phyloP scores from a whole-genome alignment of 2,888 invertebrate genomes.

The Drepanosiphum platanoidis region DNA sequence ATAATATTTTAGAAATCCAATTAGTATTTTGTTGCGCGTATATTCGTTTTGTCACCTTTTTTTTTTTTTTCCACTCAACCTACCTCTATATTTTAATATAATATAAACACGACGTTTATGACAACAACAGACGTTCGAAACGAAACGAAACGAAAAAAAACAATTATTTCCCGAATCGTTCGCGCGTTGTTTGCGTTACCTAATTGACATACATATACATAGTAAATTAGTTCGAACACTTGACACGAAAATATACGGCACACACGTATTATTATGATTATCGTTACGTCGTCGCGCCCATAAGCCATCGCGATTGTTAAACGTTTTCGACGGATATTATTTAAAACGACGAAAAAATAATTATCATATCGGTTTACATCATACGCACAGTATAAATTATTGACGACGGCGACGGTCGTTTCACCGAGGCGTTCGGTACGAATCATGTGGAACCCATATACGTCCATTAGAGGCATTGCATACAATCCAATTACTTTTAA shows the following conservation, averaged over 20 bases:
- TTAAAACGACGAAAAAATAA: background rate
- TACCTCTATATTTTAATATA: background rate
- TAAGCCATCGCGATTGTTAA: background rate
- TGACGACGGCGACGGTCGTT: too few species aligned
- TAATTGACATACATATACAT: background rate
- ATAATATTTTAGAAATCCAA: background rate
- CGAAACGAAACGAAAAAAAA: too few species aligned
- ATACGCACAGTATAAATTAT: too few species aligned
- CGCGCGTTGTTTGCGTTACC: background rate
- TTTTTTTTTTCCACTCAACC: background rate
- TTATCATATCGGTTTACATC: too few species aligned
- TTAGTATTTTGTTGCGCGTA: background rate
- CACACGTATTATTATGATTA: background rate
- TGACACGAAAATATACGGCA: background rate
- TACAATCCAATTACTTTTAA: too few species aligned
- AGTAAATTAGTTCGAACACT: slow-evolving; percentile 32
- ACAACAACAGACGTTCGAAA: background rate
- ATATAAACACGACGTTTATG: background rate
- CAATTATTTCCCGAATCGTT: background rate
- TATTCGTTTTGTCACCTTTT: background rate
- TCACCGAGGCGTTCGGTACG: too few species aligned
- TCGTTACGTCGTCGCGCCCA: background rate
- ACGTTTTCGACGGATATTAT: background rate
- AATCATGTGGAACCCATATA: too few species aligned
- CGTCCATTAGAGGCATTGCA: too few species aligned